A percentile compares a stretch with the other conserved stretches of the same genome.
Evolutionary conservation across 2,797 vertebrate species (phyloP).

Genomic region (Cheirogaleus major): DNA sequence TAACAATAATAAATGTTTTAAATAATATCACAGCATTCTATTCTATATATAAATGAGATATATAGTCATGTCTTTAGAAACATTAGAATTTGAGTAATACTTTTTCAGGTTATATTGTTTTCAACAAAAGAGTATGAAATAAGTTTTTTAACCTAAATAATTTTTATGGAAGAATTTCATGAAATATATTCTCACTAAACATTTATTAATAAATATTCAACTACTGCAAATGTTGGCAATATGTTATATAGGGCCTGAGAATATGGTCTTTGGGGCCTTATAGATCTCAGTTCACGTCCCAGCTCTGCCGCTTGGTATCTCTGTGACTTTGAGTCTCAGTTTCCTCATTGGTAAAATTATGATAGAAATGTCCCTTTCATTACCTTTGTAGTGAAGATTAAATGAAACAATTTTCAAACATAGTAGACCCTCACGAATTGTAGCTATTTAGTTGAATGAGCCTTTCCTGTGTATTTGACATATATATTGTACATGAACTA

Average conservation of each 20-base stretch:
- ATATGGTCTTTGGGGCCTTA: not conserved
- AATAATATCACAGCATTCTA: not conserved
- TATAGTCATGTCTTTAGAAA: constrained; percentile 26
- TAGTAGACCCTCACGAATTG: constrained; percentile 45
- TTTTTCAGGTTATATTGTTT: constrained; percentile 32
- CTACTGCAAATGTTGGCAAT: not conserved
- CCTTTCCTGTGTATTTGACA: not conserved
- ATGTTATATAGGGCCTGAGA: not conserved
- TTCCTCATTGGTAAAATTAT: constrained; percentile 18
- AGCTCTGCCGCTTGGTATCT: not conserved
- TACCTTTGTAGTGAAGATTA: not conserved
- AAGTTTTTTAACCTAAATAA: constrained; percentile 26
- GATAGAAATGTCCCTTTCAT: not conserved
- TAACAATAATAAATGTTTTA: constrained; percentile 11
- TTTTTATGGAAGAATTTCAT: constrained; percentile 32
- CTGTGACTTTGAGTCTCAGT: not conserved
- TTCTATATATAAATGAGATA: not conserved
- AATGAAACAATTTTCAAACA: constrained; percentile 42
- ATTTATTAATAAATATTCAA: constrained; percentile 30
- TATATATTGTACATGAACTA: not conserved
- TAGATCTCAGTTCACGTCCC: not conserved
- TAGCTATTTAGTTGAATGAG: not conserved
- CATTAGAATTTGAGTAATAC: constrained; percentile 19
- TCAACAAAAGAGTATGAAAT: constrained; percentile 18
- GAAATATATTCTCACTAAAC: constrained; percentile 12